These are phyloP conservation scores for Trypoxylon attenuatum DNA, from an alignment of 2,888 invertebrate genomes.

Conservation along the genomic window DNA sequence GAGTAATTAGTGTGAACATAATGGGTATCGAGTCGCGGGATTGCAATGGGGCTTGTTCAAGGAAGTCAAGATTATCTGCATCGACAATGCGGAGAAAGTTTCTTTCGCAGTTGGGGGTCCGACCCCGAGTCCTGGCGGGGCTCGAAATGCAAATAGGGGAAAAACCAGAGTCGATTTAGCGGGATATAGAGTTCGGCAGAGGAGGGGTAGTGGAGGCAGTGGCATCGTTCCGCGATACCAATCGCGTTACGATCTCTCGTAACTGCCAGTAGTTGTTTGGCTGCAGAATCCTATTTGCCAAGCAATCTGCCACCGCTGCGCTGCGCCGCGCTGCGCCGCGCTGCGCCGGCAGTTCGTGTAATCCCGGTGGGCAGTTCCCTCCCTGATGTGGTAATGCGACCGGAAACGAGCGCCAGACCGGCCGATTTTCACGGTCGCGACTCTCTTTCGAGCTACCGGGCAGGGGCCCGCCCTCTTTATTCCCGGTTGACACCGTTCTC, in stretches of 20 bases:
- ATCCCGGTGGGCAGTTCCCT: slow-evolving; percentile 39
- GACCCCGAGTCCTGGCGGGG: not conserved
- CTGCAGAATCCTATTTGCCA: slow-evolving; percentile 63
- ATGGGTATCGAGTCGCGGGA: not conserved
- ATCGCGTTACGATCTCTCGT: too few species aligned
- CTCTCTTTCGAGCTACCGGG: slow-evolving; percentile 10
- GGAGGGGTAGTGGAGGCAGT: too few species aligned
- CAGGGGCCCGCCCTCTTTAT: not conserved
- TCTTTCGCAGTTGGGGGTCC: slow-evolving; percentile 1
- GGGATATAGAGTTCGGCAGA: slow-evolving; percentile 10
- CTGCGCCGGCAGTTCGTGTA: slow-evolving; percentile 51
- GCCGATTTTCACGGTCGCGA: slow-evolving; percentile 51
- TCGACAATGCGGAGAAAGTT: slow-evolving; percentile 8
- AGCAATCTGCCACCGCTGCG: slow-evolving; percentile 63
- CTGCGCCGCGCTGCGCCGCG: too few species aligned
- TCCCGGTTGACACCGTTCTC: not conserved
- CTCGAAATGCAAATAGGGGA: slow-evolving; percentile 36
- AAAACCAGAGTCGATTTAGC: slow-evolving; percentile 35
- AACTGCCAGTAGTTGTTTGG: slow-evolving; percentile 60
- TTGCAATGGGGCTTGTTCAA: not conserved
- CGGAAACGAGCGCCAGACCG: slow-evolving; percentile 45
- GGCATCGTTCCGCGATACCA: slow-evolving; percentile 47
- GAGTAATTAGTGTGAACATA: not conserved
- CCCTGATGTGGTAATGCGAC: slow-evolving; percentile 47
- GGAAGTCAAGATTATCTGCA: slow-evolving; percentile 8